phyloP scores from a whole-genome alignment of 2,797 vertebrate species.

The Euthynnus affinis region DNA sequence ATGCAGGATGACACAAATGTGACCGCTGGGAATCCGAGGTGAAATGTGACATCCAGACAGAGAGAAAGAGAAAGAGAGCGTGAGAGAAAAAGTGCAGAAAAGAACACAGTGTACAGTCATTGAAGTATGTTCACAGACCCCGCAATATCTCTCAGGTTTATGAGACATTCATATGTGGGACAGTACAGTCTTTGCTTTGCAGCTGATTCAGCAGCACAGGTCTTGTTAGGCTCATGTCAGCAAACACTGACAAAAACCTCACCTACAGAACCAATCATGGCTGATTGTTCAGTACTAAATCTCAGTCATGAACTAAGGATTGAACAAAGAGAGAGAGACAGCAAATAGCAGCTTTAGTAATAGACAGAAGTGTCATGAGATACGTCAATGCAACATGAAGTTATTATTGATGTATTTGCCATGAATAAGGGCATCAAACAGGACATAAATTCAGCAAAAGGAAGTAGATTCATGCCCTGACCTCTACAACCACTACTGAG shows the following conservation, averaged over 20 bases:
- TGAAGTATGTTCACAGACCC: constrained; percentile 20
- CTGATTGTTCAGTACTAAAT: not conserved
- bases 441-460: not conserved
- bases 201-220: constrained; percentile 37
- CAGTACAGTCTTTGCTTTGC: constrained; percentile 34
- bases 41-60: constrained; percentile 7
- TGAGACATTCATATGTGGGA: constrained; percentile 54
- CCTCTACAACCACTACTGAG: not conserved
- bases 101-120: constrained; percentile 30
- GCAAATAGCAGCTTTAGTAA: not conserved
- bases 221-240: constrained; percentile 21
- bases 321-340: not conserved
- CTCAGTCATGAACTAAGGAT: not conserved
- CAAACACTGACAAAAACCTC: constrained; percentile 5
- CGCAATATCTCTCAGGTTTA: constrained; percentile 43
- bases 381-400: not conserved
- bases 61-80: not conserved
- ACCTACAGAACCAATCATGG: not conserved
- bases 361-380: not conserved
- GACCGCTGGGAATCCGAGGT: constrained; percentile 27
- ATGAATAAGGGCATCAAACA: not conserved
- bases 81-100: not conserved
- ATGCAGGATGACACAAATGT: constrained; percentile 31
- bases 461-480: not conserved
- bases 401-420: not conserved